Base-by-base conservation (phyloP, 1,140 invertebrate genomes). In the Drosophila quadrilineata region DNA sequence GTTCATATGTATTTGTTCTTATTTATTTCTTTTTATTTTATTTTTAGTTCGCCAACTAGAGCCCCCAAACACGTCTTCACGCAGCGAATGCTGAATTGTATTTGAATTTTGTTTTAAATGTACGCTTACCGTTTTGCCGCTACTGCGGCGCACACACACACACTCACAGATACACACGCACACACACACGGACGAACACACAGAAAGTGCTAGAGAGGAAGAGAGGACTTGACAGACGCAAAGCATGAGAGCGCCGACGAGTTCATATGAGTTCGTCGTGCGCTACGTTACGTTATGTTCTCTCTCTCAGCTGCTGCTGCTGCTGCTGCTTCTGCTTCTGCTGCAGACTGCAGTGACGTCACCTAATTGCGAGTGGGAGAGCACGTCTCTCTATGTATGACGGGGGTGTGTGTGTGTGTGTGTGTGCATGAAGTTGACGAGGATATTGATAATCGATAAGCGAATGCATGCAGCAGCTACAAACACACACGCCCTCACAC, bases 51-150 rank as follows among this genome's bases (percentile, higher is more conserved):
- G 33, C 35, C 21, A 1, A 26, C 33, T 8, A 43, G 31, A 31
- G 52, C 60, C 24, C 41, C 54, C n/a, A n/a, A n/a, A 21, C 21
- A 60, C 63, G 63, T 66, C 63, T 46, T 6, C 8, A 45, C 56
- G 38, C 29, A 45, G 57, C 57, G 46, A 66, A 56, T 66, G 56
- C 56, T 60, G 31, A 52, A 38, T 60, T 52, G 56, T 66, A 69
- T 50, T 66, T 69, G 66, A 69, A 69, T 52, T 35, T 36, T 60
- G 28, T 53, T 59, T 33, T 38, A 62, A 62, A 43, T 40, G 49
- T 45, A 59, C 46, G 63, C 40, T 45, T 41, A 16, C 33, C 45
- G 41, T 17, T n/a, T n/a, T 19, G 45, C 16, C 54, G 50, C 21
- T 59, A 28, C 35, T 40, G 56, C 28, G 36, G 9, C 36, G 28